A percentile compares a stretch with the other conserved stretches of the same genome.
These are phyloP conservation scores for Luidia sarsii DNA, from an alignment of 53 echinoderm and acorn worm species.

Conservation along the genomic window DNA sequence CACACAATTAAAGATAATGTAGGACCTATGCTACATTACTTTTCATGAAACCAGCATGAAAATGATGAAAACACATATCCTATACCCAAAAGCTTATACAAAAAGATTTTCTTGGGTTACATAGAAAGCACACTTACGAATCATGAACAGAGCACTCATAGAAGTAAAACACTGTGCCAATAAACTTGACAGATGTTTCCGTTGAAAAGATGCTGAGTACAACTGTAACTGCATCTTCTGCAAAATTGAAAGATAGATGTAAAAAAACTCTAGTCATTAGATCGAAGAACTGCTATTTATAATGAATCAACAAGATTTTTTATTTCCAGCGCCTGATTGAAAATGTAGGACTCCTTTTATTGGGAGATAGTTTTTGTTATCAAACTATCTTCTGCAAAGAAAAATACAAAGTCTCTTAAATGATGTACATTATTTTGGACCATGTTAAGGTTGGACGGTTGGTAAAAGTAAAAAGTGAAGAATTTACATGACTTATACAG, in stretches of 20 bases:
- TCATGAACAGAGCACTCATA: conserved; percentile 60
- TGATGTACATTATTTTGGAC: no score
- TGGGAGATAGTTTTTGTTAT: no score
- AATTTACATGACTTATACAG: no score
- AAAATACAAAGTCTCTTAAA: no score
- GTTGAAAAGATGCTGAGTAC: conserved; percentile 61
- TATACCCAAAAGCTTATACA: no score
- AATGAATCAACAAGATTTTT: neutral
- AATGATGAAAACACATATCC: no score
- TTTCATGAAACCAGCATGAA: conserved; percentile 66
- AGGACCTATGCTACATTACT: conserved; percentile 45
- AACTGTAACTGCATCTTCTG: conserved; percentile 66
- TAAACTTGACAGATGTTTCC: conserved; percentile 69
- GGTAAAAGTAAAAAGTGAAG: neutral
- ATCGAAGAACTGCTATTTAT: no score
- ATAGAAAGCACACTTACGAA: conserved; percentile 28
- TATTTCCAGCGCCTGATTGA: neutral
- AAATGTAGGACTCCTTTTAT: neutral
- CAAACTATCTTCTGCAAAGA: no score
- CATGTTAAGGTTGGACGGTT: no score
- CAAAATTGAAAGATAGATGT: no score
- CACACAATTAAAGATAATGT: neutral
- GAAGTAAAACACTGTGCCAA: conserved; percentile 63
- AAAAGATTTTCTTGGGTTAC: no score
- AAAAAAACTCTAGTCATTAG: no score